Evolutionary conservation across 2,797 vertebrate genomes (phyloP), one percentile per base, ranked within the genome.

Genomic region (Knipowitschia caucasica): DNA sequence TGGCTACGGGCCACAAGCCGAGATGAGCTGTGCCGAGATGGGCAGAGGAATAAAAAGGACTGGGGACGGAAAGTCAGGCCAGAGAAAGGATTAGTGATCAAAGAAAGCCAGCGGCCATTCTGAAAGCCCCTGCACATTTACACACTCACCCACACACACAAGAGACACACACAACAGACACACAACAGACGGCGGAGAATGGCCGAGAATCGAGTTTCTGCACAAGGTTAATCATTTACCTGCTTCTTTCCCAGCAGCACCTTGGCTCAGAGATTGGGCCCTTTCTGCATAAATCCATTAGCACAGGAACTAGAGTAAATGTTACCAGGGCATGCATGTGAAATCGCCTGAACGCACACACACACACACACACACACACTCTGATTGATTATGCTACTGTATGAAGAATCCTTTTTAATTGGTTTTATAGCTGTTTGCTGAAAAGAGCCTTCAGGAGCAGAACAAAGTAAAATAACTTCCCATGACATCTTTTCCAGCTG

Each of bases 21-120:
- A 62, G 50, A 57, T 78, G 76, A 74, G 51, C 50, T 61, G 67
- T 15, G 1, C 24, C 38, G 59, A 69, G 81, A 74, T 63, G 74
- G 76, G 69, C 66, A 73, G 66, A 71, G 53, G 68, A 64, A 71
- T 56, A 46, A 76, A 73, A 72, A 71, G 68, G 63, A 65, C 17
- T 7, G 64, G 60, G 76, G 71, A 76, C 63, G 72, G 62, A 79
- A 75, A 78, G 77, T 77, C 75, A 72, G 66, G 77, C 83, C 78
- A 83, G 76, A 77, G 64, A 80, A 77, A 71, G 76, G 83, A 82
- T 81, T 86, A 75, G 72, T 68, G 80, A 84, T 85, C 77, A 82
- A 84, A 85, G 80, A 67, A 67, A 75, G 65, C 75, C 49, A 75
- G 61, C 43, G 52, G 71, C 69, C 69, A 68, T 73, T 64, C 68